phyloP scores from a whole-genome alignment of 2,888 invertebrate species.

The Synanthedon andrenaeformis region DNA sequence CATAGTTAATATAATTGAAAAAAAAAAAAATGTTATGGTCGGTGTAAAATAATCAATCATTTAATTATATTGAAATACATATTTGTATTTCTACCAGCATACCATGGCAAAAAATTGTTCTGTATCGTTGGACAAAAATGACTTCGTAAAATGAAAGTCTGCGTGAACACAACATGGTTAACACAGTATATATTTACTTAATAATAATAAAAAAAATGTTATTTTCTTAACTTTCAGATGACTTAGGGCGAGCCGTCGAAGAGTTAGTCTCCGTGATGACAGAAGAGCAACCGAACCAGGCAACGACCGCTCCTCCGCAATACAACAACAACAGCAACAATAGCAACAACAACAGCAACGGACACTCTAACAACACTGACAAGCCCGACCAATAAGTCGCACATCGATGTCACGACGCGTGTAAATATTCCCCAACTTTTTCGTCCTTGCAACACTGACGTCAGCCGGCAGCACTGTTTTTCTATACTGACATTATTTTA shows the following conservation, averaged over 20 bases:
- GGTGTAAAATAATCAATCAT: neutral
- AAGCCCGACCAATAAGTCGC: neutral
- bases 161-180: too few relatives aligned
- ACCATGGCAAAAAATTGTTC: too few relatives aligned
- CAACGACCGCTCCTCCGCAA: conserved; percentile 39
- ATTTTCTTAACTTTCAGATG: conserved; percentile 66
- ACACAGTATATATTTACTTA: too few relatives aligned
- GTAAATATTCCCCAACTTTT: neutral
- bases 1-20: neutral
- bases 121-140: too few relatives aligned
- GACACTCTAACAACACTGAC: neutral
- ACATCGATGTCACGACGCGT: neutral
- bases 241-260: conserved; percentile 88
- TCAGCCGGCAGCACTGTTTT: too few relatives aligned
- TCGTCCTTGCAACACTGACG: conserved; percentile 53
- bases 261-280: conserved; percentile 92
- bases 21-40: neutral
- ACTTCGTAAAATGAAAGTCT: too few relatives aligned
- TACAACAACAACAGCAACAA: conserved; percentile 25
- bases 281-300: conserved; percentile 64
- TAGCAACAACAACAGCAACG: neutral
- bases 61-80: neutral
- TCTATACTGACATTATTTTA: too few relatives aligned
- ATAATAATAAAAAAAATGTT: neutral
- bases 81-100: neutral